A percentile compares a stretch with the other conserved stretches of the same genome.
Evolutionary conservation across 2,113 vertebrate genomes (phyloP).

Genomic region (Macroglossus sobrinus): DNA sequence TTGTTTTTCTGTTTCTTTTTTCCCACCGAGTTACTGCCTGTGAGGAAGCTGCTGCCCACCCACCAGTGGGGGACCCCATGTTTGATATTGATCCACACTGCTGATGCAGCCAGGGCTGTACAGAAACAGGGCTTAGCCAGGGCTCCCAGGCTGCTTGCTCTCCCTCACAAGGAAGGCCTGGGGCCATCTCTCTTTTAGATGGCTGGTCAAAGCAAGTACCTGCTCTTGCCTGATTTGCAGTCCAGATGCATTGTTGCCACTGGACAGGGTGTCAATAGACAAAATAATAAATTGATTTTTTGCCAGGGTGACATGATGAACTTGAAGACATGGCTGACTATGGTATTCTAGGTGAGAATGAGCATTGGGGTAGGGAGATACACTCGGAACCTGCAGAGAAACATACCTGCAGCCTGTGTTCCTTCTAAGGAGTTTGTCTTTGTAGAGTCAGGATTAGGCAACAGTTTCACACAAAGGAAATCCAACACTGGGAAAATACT

Average conservation of each 20-base stretch:
- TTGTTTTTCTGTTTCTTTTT: constrained; percentile 36
- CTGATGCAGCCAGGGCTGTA: not conserved
- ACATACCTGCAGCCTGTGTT: not conserved
- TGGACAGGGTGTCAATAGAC: not conserved
- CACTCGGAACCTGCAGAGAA: not conserved
- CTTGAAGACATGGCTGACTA: not conserved
- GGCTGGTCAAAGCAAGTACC: not conserved
- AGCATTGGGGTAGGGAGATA: not conserved
- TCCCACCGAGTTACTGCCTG: not conserved
- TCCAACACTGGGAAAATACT: not conserved
- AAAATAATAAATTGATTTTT: not conserved
- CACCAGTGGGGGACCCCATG: not conserved
- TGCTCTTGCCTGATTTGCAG: not conserved
- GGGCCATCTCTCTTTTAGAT: not conserved
- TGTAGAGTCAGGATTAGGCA: not conserved
- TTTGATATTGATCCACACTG: not conserved
- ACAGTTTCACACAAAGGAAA: not conserved
- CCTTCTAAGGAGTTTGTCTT: not conserved
- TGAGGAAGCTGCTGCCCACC: not conserved
- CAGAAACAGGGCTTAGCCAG: not conserved
- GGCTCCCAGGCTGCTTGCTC: not conserved
- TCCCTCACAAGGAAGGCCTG: not conserved
- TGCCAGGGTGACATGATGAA: not conserved
- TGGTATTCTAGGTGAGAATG: not conserved
- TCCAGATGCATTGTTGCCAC: not conserved